Base-by-base conservation (phyloP, 2,888 invertebrate species). In the Heteromurus nitidus region DNA sequence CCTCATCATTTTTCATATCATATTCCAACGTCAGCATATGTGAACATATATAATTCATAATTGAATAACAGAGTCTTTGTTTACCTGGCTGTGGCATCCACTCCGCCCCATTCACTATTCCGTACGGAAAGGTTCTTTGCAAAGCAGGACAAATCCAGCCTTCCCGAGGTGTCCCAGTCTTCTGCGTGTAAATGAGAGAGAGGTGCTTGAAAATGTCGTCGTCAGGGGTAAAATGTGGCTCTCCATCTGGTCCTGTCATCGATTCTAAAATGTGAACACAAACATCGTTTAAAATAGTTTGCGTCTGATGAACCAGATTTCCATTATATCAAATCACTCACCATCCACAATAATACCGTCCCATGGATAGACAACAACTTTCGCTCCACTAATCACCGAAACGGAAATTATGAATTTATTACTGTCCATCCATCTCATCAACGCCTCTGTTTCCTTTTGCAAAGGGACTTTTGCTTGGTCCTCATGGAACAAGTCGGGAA, bases 91-190 rank as follows among this genome's bases (percentile, higher is more conserved):
- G 88, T 75, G 88, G 88, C 85, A 90, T 91, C 92, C 92, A 92
- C 60, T 88, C 88, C 16, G 92, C 92, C 16, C 92, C 92, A 88
- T 92, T 92, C 1, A 91, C 91, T 42, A 92, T 91, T 5, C 92
- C 92, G 85, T 91, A 90, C 42, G 70, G 82, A 36, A 87, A 87
- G 13, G 18, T 70, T 68, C 82, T 60, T n/a, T 80, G 20, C 5
- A 86, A 36, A 1, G 20, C 24, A 3, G 85, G 85, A 74, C 87
- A 87, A 55, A 68, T 53, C 85, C 84, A 85, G 20, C 73, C 74
- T 30, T 20, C 26, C 13, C 36, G 67, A 22, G 60, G 44, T 5
- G 47, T 24, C 20, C 55, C 18, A 58, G 80, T 77, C 55, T 20
- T 62, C 18, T 64, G 47, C 3, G 76, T 81, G 55, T 87, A 87